Percentiles rank a stretch among this genome's conserved stretches.
phyloP scores from a whole-genome alignment of 2,113 vertebrate genomes.

The Percina caprodes region DNA sequence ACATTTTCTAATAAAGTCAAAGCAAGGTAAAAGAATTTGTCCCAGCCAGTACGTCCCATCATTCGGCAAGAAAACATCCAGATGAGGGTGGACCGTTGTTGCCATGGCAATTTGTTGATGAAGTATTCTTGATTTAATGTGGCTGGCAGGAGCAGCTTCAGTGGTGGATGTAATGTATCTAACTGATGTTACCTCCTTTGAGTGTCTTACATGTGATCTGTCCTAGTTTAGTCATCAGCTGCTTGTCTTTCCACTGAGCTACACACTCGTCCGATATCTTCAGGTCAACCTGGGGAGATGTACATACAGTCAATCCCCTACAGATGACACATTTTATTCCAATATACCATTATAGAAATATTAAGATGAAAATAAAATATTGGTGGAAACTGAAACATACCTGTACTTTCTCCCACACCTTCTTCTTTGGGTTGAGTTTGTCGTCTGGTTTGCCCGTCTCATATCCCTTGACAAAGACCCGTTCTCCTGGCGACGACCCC shows the following conservation, averaged over 20 bases:
- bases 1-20: background rate
- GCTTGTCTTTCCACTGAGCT: slow-evolving; percentile 93
- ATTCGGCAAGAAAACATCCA: slow-evolving; percentile 11
- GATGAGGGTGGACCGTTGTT: slow-evolving; percentile 22
- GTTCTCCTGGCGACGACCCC: slow-evolving; percentile 90
- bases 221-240: slow-evolving; percentile 94
- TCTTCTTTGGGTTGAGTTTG: slow-evolving; percentile 97
- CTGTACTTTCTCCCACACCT: slow-evolving; percentile 97
- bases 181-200: slow-evolving; percentile 94
- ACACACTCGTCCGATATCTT: slow-evolving; percentile 86
- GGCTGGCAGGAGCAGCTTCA: slow-evolving; percentile 5
- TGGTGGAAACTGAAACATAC: slow-evolving; percentile 70
- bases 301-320: background rate
- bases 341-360: background rate
- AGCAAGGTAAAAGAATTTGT: background rate
- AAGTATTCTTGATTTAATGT: background rate
- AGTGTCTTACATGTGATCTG: slow-evolving; percentile 92
- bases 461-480: slow-evolving; percentile 91
- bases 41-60: slow-evolving; percentile 2
- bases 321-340: background rate
- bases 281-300: slow-evolving; percentile 87
- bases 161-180: slow-evolving; percentile 60
- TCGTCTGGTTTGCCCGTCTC: slow-evolving; percentile 89
- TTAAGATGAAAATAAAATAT: background rate
- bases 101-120: slow-evolving; percentile 30